Percentiles rank a stretch among this genome's conserved stretches.
Evolutionary conservation across 2,888 invertebrate species (phyloP).

Genomic region (Ecliptopera silaceata): DNA sequence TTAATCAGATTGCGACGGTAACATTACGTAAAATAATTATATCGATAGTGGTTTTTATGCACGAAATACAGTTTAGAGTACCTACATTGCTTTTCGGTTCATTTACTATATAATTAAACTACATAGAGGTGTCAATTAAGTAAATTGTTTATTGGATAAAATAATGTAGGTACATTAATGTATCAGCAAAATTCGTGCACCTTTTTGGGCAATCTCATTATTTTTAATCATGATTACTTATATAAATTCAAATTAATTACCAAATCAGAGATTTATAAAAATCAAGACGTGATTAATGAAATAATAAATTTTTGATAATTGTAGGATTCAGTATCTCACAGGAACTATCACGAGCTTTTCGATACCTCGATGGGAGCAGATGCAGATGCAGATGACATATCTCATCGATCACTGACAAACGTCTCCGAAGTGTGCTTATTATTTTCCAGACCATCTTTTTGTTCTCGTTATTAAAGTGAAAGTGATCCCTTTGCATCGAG

Average conservation of each 20-base stretch:
- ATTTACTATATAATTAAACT: too few relatives aligned
- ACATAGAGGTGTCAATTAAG: too few relatives aligned
- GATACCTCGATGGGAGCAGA: conserved; percentile 16
- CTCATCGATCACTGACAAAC: conserved; percentile 23
- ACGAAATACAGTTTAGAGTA: not conserved
- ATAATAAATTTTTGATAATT: conserved; percentile 15
- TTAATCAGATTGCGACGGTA: conserved; percentile 37
- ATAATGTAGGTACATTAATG: too few relatives aligned
- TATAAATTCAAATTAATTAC: too few relatives aligned
- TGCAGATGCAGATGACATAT: conserved; percentile 25
- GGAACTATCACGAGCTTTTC: not conserved
- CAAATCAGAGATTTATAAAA: too few relatives aligned
- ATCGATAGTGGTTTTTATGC: conserved; percentile 5
- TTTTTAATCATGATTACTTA: too few relatives aligned
- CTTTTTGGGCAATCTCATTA: too few relatives aligned
- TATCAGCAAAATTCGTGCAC: too few relatives aligned
- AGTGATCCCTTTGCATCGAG: conserved; percentile 62
- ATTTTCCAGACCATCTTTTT: conserved; percentile 33
- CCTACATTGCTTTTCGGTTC: too few relatives aligned
- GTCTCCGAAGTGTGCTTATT: conserved; percentile 29
- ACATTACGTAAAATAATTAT: conserved; percentile 31
- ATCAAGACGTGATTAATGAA: too few relatives aligned
- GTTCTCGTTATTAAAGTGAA: conserved; percentile 54
- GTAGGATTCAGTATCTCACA: conserved; percentile 12
- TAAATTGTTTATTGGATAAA: too few relatives aligned